These are phyloP conservation scores for Drosophila ironensis DNA, from an alignment of 1,140 invertebrate genomes.

Conservation along the genomic window DNA sequence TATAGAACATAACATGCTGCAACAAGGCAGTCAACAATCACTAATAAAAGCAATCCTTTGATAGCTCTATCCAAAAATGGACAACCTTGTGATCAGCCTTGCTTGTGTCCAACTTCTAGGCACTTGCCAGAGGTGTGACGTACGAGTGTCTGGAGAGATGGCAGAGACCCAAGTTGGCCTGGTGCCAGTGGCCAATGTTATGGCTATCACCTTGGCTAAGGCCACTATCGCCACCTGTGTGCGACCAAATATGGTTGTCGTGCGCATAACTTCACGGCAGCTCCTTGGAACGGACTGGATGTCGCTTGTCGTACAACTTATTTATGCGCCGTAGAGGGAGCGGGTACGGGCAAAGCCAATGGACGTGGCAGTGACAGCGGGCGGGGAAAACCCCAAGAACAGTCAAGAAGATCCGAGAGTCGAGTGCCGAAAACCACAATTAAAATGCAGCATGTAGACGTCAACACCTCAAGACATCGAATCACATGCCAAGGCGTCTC, in stretches of 20 bases:
- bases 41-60: conserved; percentile 10
- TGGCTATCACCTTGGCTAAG: conserved; percentile 64
- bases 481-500: conserved; percentile 74
- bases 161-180: conserved; percentile 18
- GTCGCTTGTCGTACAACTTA: conserved; percentile 74
- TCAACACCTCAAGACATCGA: conserved; percentile 64
- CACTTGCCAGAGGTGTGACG: conserved; percentile 21
- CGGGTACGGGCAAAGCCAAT: not conserved
- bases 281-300: conserved; percentile 42
- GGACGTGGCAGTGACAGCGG: not conserved
- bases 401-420: conserved; percentile 5
- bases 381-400: conserved; percentile 17
- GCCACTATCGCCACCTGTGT: conserved; percentile 58
- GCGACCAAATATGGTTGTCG: conserved; percentile 63
- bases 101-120: conserved; percentile 2
- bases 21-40: not conserved
- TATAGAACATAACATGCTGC: too few relatives aligned
- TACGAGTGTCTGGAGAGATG: conserved; percentile 27
- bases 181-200: conserved; percentile 23
- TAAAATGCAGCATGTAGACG: conserved; percentile 78
- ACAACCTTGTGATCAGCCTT: conserved; percentile 32
- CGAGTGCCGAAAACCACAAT: conserved; percentile 39
- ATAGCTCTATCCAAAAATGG: conserved; percentile 31
- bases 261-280: conserved; percentile 72
- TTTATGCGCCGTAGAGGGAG: conserved; percentile 51